Conservation (phyloP, 2,797 vertebrate genomes). For the Poecilia velifera region DNA sequence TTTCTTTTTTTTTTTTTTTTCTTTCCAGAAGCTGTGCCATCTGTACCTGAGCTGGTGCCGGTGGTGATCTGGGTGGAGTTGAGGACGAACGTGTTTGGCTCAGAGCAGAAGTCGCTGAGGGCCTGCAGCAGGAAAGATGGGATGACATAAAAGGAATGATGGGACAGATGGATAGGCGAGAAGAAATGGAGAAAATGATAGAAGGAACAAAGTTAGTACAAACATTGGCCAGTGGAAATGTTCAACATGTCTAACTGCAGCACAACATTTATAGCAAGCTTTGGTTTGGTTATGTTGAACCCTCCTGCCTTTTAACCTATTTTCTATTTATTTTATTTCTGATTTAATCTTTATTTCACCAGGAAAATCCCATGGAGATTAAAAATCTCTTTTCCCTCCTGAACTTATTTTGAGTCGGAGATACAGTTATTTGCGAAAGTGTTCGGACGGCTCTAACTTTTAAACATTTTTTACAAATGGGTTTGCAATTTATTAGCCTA, state of each 20-base stretch:
- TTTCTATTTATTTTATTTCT: constrained; percentile 1
- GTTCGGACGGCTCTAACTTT: not conserved
- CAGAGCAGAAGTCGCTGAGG: constrained; percentile 92
- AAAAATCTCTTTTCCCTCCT: not conserved
- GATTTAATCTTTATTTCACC: no score
- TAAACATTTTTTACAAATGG: not conserved
- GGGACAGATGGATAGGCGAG: not conserved
- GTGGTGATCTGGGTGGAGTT: constrained; percentile 90
- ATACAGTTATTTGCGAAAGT: not conserved
- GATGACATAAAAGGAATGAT: constrained; percentile 16
- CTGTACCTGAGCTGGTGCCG: constrained; percentile 86
- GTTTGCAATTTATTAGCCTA: not conserved
- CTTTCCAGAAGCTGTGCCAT: constrained; percentile 7
- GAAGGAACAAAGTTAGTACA: constrained; percentile 54
- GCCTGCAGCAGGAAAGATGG: constrained; percentile 74
- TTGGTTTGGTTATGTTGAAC: constrained; percentile 27
- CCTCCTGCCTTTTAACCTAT: constrained; percentile 16
- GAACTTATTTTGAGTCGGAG: constrained; percentile 13
- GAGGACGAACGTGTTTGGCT: constrained; percentile 86
- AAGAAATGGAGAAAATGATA: constrained; percentile 27
- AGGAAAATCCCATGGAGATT: no score
- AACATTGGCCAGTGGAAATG: constrained; percentile 79
- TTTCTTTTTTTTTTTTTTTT: not conserved
- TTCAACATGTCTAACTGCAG: constrained; percentile 54
- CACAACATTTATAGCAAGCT: not conserved